Conservation (phyloP, 1,140 invertebrate genomes). For the Drosophila grimshawi region DNA sequence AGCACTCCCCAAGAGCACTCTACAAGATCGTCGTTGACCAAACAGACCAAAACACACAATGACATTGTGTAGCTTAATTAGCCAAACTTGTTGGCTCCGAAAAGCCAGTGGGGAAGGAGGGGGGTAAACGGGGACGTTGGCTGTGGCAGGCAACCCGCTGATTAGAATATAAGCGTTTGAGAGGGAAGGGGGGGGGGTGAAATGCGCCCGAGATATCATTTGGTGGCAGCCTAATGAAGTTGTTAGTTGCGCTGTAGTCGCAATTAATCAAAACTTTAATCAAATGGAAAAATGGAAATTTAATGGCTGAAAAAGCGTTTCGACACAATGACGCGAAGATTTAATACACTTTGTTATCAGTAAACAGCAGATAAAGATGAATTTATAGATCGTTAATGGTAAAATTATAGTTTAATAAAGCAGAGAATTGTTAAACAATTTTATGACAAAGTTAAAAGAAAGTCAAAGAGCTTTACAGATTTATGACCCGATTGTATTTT, state of each 20-base stretch:
- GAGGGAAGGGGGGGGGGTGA: slow-evolving; percentile 5
- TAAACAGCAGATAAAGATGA: too few relatives aligned
- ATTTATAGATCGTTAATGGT: too few relatives aligned
- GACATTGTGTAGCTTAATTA: slow-evolving; percentile 81
- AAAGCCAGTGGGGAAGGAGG: not conserved
- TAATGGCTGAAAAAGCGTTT: slow-evolving; percentile 74
- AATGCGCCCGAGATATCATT: slow-evolving; percentile 36
- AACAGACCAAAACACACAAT: slow-evolving; percentile 48
- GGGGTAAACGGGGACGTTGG: not conserved
- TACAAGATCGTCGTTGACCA: not conserved
- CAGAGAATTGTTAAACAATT: too few relatives aligned
- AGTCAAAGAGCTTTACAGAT: too few relatives aligned
- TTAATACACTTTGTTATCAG: not conserved
- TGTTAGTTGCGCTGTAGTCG: slow-evolving; percentile 44
- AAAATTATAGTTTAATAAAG: too few relatives aligned
- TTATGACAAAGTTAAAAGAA: too few relatives aligned
- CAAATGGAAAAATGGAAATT: slow-evolving; percentile 69
- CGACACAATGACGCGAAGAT: not conserved
- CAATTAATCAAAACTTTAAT: slow-evolving; percentile 78
- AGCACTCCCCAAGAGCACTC: slow-evolving; percentile 8
- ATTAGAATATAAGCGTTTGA: slow-evolving; percentile 66
- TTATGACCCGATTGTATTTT: too few relatives aligned
- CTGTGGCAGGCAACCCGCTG: slow-evolving; percentile 39
- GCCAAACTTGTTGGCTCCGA: slow-evolving; percentile 60
- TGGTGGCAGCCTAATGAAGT: slow-evolving; percentile 66